Evolutionary conservation across 2,113 vertebrate genomes (phyloP).

Genomic region (Zosterops borbonicus): DNA sequence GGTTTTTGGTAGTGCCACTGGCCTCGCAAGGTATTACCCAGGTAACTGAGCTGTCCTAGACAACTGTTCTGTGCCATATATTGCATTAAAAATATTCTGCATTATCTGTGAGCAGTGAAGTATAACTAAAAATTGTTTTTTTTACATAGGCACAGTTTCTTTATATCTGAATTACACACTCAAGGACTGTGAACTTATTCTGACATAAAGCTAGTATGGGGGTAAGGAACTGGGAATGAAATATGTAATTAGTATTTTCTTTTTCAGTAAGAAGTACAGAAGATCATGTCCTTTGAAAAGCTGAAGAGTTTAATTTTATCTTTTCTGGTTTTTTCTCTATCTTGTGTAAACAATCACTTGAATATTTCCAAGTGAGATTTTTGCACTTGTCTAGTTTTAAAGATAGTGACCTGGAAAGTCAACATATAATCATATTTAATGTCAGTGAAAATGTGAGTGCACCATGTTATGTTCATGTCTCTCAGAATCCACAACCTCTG

Average conservation of each 20-base stretch:
- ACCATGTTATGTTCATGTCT: background rate
- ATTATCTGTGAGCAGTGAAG: background rate
- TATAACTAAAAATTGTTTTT: background rate
- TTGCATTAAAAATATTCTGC: background rate
- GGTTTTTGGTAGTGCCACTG: slow-evolving; percentile 96
- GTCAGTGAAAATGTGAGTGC: background rate
- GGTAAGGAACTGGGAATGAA: background rate
- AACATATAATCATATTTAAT: background rate
- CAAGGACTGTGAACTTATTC: background rate
- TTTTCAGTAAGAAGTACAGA: background rate
- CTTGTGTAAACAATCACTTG: background rate
- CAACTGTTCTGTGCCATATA: background rate
- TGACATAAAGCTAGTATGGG: background rate
- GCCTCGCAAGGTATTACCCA: slow-evolving; percentile 94
- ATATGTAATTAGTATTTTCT: background rate
- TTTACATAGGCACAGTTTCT: background rate
- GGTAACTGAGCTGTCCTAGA: slow-evolving; percentile 73
- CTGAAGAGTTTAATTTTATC: background rate
- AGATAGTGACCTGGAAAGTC: background rate
- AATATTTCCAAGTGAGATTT: background rate
- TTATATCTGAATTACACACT: background rate
- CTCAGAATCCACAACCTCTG: background rate
- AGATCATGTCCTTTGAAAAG: background rate
- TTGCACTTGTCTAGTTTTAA: background rate
- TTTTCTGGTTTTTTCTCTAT: background rate